These are phyloP conservation scores for Hofmannophila pseudospretella DNA, from an alignment of 2,888 invertebrate genomes.

Conservation along the genomic window DNA sequence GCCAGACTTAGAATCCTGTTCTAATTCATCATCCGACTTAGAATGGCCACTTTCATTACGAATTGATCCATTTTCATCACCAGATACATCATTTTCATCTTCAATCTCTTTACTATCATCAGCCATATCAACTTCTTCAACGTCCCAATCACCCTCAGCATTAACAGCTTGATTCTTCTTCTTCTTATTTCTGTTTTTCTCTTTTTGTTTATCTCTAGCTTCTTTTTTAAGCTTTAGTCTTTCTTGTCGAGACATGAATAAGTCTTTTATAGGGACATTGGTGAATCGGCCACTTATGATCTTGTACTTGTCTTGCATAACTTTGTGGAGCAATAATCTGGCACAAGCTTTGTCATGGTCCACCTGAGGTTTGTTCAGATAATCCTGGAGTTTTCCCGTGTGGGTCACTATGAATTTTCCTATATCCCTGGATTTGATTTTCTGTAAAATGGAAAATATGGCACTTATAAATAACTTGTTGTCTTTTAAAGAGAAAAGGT, in stretches of 20 bases:
- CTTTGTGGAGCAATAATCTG: slow-evolving; percentile 56
- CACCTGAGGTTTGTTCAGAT: slow-evolving; percentile 53
- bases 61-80: slow-evolving; percentile 11
- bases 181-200: slow-evolving; percentile 41
- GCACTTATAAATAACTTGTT: too few relatives aligned
- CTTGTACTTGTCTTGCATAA: slow-evolving; percentile 58
- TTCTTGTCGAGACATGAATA: slow-evolving; percentile 65
- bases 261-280: slow-evolving; percentile 57
- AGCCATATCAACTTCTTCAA: slow-evolving; percentile 34
- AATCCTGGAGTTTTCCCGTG: slow-evolving; percentile 46
- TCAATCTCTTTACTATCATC: slow-evolving; percentile 13
- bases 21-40: slow-evolving; percentile 3
- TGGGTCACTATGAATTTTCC: slow-evolving; percentile 63
- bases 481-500: too few relatives aligned
- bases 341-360: slow-evolving; percentile 62
- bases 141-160: slow-evolving; percentile 49
- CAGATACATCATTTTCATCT: slow-evolving; percentile 3
- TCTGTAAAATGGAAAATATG: slow-evolving; percentile 48
- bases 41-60: slow-evolving; percentile 8
- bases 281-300: slow-evolving; percentile 49
- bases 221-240: slow-evolving; percentile 60
- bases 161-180: slow-evolving; percentile 28
- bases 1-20: slow-evolving; percentile 1
- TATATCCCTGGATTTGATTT: slow-evolving; percentile 62
- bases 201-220: slow-evolving; percentile 47